These are phyloP conservation scores for Nyctibius bracteatus DNA, from an alignment of 2,113 vertebrate species.

Conservation along the genomic window DNA sequence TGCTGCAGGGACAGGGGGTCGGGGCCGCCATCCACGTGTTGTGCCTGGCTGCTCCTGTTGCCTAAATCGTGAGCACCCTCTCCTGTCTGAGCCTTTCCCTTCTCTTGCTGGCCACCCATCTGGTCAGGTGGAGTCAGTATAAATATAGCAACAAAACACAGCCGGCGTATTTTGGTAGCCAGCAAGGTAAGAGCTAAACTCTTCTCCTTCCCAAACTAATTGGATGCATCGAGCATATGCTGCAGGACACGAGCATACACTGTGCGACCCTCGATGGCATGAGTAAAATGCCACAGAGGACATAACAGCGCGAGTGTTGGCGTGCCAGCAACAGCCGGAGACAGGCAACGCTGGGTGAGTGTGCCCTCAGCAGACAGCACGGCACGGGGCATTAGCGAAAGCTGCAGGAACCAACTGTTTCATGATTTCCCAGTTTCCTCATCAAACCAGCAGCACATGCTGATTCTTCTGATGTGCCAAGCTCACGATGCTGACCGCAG, in stretches of 20 bases:
- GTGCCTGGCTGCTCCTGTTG: neutral
- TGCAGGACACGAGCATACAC: accelerated
- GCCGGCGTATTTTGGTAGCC: accelerated
- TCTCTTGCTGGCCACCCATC: neutral
- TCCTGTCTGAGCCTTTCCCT: conserved; percentile 5
- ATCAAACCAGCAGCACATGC: neutral
- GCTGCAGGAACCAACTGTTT: neutral
- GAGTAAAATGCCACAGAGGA: neutral
- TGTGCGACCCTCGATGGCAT: accelerated
- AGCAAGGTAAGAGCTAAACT: accelerated
- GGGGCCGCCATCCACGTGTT: accelerated
- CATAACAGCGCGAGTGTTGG: accelerated
- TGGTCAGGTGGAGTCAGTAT: neutral
- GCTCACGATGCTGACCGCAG: neutral
- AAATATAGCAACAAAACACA: neutral
- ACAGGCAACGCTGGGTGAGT: accelerated
- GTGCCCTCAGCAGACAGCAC: neutral
- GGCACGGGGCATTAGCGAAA: neutral
- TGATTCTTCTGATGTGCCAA: accelerated
- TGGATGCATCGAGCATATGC: accelerated
- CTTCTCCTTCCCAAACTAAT: neutral
- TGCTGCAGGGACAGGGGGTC: neutral
- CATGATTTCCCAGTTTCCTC: neutral
- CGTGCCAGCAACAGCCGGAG: too few relatives aligned
- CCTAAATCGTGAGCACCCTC: conserved; percentile 16